Evolutionary conservation across 2,113 vertebrate species (phyloP).

Genomic region (Scophthalmus maximus): DNA sequence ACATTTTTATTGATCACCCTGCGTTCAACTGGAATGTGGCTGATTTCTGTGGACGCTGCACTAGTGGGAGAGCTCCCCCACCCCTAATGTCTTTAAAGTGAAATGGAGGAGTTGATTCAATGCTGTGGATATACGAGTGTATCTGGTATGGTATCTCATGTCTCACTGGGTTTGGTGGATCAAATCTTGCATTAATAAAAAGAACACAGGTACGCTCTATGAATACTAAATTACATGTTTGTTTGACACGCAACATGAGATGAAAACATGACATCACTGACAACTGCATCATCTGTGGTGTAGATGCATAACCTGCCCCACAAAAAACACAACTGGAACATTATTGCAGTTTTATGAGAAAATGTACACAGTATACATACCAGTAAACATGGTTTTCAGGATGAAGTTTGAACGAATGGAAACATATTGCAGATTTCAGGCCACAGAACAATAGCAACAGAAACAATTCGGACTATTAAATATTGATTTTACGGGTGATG

Average conservation of each 20-base stretch:
- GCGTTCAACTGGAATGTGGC: not conserved
- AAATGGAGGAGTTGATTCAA: not conserved
- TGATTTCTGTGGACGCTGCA: constrained; percentile 20
- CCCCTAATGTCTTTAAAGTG: constrained; percentile 5
- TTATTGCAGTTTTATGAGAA: too few relatives aligned
- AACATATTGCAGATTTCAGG: not conserved
- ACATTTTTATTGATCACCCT: constrained; percentile 19
- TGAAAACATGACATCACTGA: not conserved
- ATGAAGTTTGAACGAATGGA: not conserved
- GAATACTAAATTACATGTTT: not conserved
- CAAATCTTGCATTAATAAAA: not conserved
- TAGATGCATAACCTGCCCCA: not conserved
- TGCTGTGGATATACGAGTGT: not conserved
- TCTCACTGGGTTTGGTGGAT: not conserved
- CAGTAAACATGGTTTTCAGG: not conserved
- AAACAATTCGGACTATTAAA: constrained; percentile 1
- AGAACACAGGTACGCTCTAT: not conserved
- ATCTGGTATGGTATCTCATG: not conserved
- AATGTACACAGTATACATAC: not conserved
- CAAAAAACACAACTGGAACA: not conserved
- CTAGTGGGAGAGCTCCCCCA: not conserved
- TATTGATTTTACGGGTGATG: constrained; percentile 22
- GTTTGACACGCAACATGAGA: not conserved
- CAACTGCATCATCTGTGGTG: not conserved
- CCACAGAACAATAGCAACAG: not conserved